These are phyloP conservation scores for Nothobranchius furzeri DNA, from an alignment of 2,113 vertebrate genomes.

Conservation along the genomic window DNA sequence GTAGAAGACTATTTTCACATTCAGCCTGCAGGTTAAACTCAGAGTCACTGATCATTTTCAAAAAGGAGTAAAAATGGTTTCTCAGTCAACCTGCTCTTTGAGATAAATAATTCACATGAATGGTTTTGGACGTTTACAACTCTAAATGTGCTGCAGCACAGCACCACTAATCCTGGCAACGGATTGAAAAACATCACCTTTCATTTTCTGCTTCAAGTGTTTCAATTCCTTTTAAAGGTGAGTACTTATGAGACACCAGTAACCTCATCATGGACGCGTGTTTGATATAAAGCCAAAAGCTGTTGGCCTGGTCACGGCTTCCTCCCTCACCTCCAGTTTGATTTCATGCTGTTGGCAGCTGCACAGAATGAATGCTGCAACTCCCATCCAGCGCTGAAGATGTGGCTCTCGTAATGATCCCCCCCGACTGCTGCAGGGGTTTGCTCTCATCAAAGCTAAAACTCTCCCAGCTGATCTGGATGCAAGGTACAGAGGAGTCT, in stretches of 20 bases:
- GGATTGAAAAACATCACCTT: no score
- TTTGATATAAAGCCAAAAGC: conserved; percentile 13
- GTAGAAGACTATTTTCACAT: no score
- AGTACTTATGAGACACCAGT: background rate
- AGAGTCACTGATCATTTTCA: no score
- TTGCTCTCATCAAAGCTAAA: conserved; percentile 54
- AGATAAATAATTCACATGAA: no score
- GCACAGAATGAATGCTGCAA: conserved; percentile 16
- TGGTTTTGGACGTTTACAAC: no score
- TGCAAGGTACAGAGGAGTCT: conserved; percentile 27
- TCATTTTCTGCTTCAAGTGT: background rate
- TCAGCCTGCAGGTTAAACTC: no score
- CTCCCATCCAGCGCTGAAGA: conserved; percentile 31
- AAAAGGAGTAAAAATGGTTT: no score
- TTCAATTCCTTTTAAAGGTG: background rate
- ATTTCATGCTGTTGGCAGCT: conserved; percentile 48
- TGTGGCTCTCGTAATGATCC: conserved; percentile 53
- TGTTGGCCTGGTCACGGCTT: conserved; percentile 37
- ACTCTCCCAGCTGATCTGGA: conserved; percentile 15
- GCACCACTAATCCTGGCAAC: no score
- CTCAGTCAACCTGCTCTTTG: no score
- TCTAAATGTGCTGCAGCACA: no score
- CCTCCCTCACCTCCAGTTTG: conserved; percentile 44
- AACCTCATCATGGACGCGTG: conserved; percentile 13
- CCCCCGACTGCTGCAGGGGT: conserved; percentile 42